Evolutionary conservation across 92 coral and sea anemone species (phyloP).

Genomic region (Phenganax subtilis): DNA sequence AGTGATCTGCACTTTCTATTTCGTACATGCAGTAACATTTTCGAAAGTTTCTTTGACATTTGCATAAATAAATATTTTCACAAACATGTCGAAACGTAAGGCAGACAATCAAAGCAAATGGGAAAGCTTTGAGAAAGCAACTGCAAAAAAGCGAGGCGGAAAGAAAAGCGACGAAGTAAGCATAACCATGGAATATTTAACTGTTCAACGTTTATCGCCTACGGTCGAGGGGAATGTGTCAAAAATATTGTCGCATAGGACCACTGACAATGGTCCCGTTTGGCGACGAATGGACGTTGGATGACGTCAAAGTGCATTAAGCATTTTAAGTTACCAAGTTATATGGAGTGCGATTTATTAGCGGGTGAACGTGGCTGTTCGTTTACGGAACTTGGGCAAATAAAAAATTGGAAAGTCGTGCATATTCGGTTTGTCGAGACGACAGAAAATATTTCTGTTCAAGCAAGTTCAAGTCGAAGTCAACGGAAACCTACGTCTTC

Average conservation of each 20-base stretch:
- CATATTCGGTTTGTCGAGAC: constrained; percentile 40
- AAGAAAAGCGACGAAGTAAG: constrained; percentile 18
- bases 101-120: constrained; percentile 8
- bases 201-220: constrained; percentile 52
- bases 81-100: too few species aligned
- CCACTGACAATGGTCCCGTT: constrained; percentile 53
- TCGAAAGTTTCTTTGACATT: too few species aligned
- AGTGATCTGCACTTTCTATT: too few species aligned
- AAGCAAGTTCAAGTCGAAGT: not conserved
- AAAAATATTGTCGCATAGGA: constrained; percentile 53
- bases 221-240: constrained; percentile 51
- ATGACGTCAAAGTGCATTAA: constrained; percentile 46
- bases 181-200: constrained; percentile 37
- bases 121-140: constrained; percentile 28
- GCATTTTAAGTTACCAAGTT: constrained; percentile 34
- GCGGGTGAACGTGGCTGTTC: constrained; percentile 62
- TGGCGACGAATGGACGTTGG: constrained; percentile 33
- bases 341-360: constrained; percentile 49
- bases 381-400: constrained; percentile 48
- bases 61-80: too few species aligned
- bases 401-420: constrained; percentile 51
- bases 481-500: not conserved
- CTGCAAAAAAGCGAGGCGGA: constrained; percentile 34
- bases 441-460: not conserved
- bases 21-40: too few species aligned